phyloP scores from a whole-genome alignment of 2,113 vertebrate species.

The Micromys minutus region DNA sequence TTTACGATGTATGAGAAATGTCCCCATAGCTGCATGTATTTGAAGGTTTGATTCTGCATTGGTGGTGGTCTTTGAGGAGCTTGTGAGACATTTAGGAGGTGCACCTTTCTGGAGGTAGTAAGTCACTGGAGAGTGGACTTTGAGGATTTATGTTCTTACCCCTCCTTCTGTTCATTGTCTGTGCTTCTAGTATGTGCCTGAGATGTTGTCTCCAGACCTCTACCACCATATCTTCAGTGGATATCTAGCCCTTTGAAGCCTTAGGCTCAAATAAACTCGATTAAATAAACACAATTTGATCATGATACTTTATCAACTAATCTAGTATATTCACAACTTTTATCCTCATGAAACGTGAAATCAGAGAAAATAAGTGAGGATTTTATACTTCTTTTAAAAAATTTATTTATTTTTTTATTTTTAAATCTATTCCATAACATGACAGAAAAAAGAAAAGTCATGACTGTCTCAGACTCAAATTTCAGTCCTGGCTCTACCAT shows the following conservation, averaged over 20 bases:
- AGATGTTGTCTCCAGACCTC: not conserved
- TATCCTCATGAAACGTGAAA: not conserved
- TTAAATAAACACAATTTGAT: too few species aligned
- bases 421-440: not conserved
- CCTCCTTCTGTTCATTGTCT: not conserved
- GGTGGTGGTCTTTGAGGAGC: not conserved
- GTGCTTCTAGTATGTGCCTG: not conserved
- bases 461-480: not conserved
- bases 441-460: not conserved
- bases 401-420: not conserved
- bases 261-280: not conserved
- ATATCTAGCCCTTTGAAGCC: not conserved
- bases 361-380: not conserved
- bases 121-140: not conserved
- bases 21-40: not conserved
- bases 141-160: not conserved
- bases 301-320: not conserved
- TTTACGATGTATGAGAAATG: not conserved
- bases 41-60: not conserved
- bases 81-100: not conserved
- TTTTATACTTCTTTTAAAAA: not conserved
- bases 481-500: not conserved
- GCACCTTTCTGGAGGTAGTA: not conserved
- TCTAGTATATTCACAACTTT: not conserved
- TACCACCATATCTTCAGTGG: not conserved